Evolutionary conservation across 1,140 invertebrate species (phyloP), one percentile per base, ranked within the genome.

Genomic region (Drosophila teissieri): DNA sequence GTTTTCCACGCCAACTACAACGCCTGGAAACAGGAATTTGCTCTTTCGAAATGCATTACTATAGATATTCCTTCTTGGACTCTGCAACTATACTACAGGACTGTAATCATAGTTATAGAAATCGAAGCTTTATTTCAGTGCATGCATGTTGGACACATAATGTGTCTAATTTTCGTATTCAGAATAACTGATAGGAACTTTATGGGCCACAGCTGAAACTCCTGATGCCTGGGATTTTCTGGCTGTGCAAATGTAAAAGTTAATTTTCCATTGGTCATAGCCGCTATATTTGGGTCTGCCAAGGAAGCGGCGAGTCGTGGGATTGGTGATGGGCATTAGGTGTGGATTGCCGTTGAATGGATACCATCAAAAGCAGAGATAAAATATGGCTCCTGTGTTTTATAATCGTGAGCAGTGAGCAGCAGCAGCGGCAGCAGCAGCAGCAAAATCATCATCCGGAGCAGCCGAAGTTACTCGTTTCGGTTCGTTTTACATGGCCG

Each of bases 401-500:
- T 68, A 67, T 68, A 68, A 68, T 68, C 64, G 46, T 19, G 56
- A 54, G 46, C 22, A 55, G 37, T 10, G 24, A 15, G 17, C 15
- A 60, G 34, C 22, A 42, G n/a, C 37, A 40, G 10, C 37, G 6
- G 5, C 31, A 40, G 11, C 34, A 37, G 7, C 54, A 17, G 22
- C 44, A 64, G n/a, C 63, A 17, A 19, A 19, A 48, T 24, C 54
- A 44, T 15, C 55, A 44, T 17, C 40, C 46, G 24, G n/a, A 49
- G 46, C 24, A 64, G 64, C 64, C 64, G 64, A 68, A 44, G 46
- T 27, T 24, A 12, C 10, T 65, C 64, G 64, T 52, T 37, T 65
- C 37, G 61, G 34, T 37, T 68, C 61, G 64, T 40, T 65, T 65
- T 49, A 46, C 62, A 53, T 62, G 31, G 39, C 64, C 79, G 73